These are phyloP conservation scores for Telenomus remus DNA, from an alignment of 1,140 invertebrate species.

Conservation along the genomic window DNA sequence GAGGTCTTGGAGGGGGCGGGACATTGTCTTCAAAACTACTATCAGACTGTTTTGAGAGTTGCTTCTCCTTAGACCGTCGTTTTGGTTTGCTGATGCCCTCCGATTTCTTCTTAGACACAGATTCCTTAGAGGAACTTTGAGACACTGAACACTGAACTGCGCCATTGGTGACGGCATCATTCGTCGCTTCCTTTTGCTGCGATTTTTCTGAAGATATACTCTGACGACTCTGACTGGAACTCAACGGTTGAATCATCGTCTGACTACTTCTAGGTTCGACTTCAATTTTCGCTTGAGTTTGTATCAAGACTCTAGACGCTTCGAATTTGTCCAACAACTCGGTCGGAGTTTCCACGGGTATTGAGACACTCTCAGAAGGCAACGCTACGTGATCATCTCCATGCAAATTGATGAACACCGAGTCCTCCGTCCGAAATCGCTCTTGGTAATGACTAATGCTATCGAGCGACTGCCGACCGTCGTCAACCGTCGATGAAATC, in stretches of 20 bases:
- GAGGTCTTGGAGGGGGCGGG: conserved; percentile 11
- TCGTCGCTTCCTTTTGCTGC: conserved; percentile 1
- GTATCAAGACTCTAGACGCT: conserved; percentile 58
- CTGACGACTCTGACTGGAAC: conserved; percentile 7
- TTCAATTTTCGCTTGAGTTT: conserved; percentile 67
- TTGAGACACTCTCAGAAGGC: conserved; percentile 69
- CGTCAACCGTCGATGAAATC: conserved; percentile 22
- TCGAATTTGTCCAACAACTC: conserved; percentile 70
- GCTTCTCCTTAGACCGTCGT: conserved; percentile 62
- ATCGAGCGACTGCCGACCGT: conserved; percentile 65
- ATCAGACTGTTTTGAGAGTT: conserved; percentile 37
- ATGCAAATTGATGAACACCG: conserved; percentile 45
- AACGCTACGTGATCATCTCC: conserved; percentile 64
- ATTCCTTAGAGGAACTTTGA: conserved; percentile 62
- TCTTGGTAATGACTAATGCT: conserved; percentile 71
- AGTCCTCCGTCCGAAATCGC: conserved; percentile 47
- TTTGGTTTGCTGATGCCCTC: conserved; percentile 66
- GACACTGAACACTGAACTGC: conserved; percentile 45
- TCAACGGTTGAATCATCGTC: conserved; percentile 7
- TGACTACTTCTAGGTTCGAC: conserved; percentile 36
- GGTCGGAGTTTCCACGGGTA: conserved; percentile 70
- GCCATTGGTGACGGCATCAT: conserved; percentile 32
- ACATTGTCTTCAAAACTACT: conserved; percentile 53
- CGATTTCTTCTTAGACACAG: conserved; percentile 52
- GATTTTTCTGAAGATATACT: conserved; percentile 4